Evolutionary conservation across 1,140 invertebrate genomes (phyloP), one percentile per base, ranked within the genome.

Genomic region (Copidosoma floridanum): DNA sequence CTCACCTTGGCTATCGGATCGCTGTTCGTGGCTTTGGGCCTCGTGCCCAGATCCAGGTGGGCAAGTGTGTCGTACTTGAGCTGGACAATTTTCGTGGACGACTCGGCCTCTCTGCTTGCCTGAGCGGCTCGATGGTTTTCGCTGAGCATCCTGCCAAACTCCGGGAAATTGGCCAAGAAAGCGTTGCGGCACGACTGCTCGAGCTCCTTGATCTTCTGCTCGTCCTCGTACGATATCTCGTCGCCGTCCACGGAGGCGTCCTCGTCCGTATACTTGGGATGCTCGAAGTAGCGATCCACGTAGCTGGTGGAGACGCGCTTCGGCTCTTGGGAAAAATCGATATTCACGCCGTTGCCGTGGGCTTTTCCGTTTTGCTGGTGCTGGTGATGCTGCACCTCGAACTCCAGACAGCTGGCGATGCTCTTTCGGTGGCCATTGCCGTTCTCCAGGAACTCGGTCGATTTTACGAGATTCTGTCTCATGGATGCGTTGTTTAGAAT

Each of bases 221-320:
- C 70, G 1, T 69, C 41, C 29, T 70, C 66, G 55, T 64, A 67
- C 0, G 46, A 64, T 14, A 60, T 35, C 26, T 72, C 68, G 0
- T 77, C 74, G 1, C 53, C 48, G 0, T 67, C 67, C 1, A 65
- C 7, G 3, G 41, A 16, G 2, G n/a, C 29, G 2, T 77, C 75
- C 10, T 78, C 76, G 0, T 79, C 77, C 1, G 69, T 63, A 35
- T 79, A 79, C 24, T 77, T 76, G 0, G 78, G 67, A 18, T 78
- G 73, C 5, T 81, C 78, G 27, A 80, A 81, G 27, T 81, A 81
- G 20, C 76, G 70, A 52, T 79, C 78, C 0, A 79, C 73, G 29
- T 80, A 81, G 48, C 75, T 80, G 0, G 79, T 73, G 0, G 78
- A 80, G 0, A 81, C 71, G 35, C 78, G 68, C 20, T 79, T 79